These are phyloP conservation scores for Patiria pectinifera DNA, from an alignment of 53 echinoderm and acorn worm species.

Conservation along the genomic window DNA sequence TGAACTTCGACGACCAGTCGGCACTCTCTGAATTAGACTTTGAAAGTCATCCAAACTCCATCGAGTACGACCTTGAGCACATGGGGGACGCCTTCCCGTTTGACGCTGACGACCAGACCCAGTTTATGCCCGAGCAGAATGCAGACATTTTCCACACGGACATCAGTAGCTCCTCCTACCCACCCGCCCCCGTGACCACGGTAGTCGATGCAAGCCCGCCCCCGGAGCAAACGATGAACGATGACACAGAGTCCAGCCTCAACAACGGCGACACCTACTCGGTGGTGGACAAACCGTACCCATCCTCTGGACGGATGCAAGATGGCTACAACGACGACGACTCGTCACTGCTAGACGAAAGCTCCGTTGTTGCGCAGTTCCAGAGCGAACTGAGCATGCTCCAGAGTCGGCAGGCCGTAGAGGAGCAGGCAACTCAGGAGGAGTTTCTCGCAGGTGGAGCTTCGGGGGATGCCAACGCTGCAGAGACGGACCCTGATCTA, in stretches of 20 bases:
- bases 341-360: conserved; percentile 44
- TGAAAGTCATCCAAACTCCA: conserved; percentile 39
- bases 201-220: not conserved
- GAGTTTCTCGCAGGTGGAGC: not conserved
- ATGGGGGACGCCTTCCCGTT: conserved; percentile 36
- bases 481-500: conserved; percentile 71
- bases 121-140: conserved; percentile 49
- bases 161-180: conserved; percentile 54
- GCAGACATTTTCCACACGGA: conserved; percentile 51
- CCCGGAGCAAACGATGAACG: conserved; percentile 1
- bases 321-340: not conserved
- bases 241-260: not conserved
- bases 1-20: conserved; percentile 23
- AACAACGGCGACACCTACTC: not conserved
- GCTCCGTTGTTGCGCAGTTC: conserved; percentile 53
- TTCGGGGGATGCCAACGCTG: not conserved
- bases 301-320: not conserved
- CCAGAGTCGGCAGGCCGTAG: conserved; percentile 16
- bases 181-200: conserved; percentile 11
- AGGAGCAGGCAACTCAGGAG: conserved; percentile 3
- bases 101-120: conserved; percentile 43
- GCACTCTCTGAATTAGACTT: conserved; percentile 21
- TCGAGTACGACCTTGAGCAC: conserved; percentile 29
- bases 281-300: not conserved
- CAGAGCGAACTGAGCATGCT: conserved; percentile 70